phyloP scores from a whole-genome alignment of 2,113 vertebrate species.

The Gobiocypris rarus region DNA sequence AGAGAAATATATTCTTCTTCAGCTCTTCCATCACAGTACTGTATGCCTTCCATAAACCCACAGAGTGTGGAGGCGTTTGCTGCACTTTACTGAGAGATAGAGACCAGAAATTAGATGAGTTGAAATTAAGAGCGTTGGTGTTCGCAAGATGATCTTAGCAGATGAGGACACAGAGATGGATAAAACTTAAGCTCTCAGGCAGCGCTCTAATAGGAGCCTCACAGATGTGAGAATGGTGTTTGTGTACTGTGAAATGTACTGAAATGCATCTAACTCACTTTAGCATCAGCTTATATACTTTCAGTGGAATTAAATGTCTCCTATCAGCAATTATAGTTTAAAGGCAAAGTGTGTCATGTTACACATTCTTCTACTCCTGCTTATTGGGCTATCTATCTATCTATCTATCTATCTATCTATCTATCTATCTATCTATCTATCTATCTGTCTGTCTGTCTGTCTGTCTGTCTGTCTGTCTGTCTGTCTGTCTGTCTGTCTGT shows the following conservation, averaged over 20 bases:
- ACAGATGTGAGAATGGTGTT: not conserved
- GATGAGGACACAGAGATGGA: conserved; percentile 1
- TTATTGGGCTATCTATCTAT: too few species aligned
- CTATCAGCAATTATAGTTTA: not conserved
- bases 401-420: too few species aligned
- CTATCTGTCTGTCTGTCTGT: too few species aligned
- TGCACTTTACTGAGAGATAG: conserved; percentile 18
- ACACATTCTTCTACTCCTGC: too few species aligned
- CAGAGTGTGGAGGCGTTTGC: conserved; percentile 23
- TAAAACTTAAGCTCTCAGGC: conserved; percentile 2
- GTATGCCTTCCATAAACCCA: not conserved
- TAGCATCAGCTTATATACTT: not conserved
- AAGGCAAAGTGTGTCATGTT: not conserved
- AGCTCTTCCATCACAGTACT: not conserved
- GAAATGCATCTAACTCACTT: not conserved
- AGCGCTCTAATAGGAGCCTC: not conserved
- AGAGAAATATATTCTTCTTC: not conserved
- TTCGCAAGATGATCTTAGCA: not conserved
- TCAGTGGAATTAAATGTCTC: not conserved
- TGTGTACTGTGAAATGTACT: not conserved
- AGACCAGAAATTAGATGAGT: conserved; percentile 14
- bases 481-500: too few species aligned
- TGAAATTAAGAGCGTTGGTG: conserved; percentile 31
- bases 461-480: too few species aligned
- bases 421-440: too few species aligned